phyloP scores from a whole-genome alignment of 2,888 invertebrate genomes.

The Germaria angustata region DNA sequence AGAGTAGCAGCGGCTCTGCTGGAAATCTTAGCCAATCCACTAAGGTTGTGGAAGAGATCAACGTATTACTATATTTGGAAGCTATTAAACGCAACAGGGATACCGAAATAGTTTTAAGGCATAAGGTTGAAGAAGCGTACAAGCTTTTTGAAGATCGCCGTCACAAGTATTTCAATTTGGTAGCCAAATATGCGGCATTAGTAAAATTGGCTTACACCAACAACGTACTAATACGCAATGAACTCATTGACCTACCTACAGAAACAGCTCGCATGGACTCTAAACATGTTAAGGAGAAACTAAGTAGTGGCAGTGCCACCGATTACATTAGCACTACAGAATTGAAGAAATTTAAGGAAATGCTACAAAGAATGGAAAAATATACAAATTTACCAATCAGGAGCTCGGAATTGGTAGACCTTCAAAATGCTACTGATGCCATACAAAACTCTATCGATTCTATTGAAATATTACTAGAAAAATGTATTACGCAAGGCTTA shows the following conservation, averaged over 20 bases:
- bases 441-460: slow-evolving; percentile 69
- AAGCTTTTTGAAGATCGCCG: slow-evolving; percentile 71
- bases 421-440: slow-evolving; percentile 69
- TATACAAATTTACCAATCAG: slow-evolving; percentile 60
- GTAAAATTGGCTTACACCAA: slow-evolving; percentile 68
- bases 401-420: slow-evolving; percentile 68
- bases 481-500: slow-evolving; percentile 70
- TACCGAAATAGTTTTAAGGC: slow-evolving; percentile 69
- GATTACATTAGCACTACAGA: slow-evolving; percentile 66
- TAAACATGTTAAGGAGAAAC: slow-evolving; percentile 57
- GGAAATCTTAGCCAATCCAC: background rate
- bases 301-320: slow-evolving; percentile 67
- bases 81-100: slow-evolving; percentile 73
- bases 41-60: slow-evolving; percentile 71
- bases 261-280: slow-evolving; percentile 49
- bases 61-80: slow-evolving; percentile 74
- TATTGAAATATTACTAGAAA: slow-evolving; percentile 72
- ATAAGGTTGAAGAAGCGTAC: slow-evolving; percentile 73
- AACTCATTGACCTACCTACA: slow-evolving; percentile 54
- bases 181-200: slow-evolving; percentile 68
- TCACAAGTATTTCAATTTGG: slow-evolving; percentile 71
- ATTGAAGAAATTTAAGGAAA: slow-evolving; percentile 56
- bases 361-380: slow-evolving; percentile 49
- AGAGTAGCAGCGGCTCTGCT: background rate
- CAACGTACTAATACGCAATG: slow-evolving; percentile 58